Percentiles rank a stretch among this genome's conserved stretches.
phyloP scores from a whole-genome alignment of 2,113 vertebrate species.

The Tauraco erythrolophus region DNA sequence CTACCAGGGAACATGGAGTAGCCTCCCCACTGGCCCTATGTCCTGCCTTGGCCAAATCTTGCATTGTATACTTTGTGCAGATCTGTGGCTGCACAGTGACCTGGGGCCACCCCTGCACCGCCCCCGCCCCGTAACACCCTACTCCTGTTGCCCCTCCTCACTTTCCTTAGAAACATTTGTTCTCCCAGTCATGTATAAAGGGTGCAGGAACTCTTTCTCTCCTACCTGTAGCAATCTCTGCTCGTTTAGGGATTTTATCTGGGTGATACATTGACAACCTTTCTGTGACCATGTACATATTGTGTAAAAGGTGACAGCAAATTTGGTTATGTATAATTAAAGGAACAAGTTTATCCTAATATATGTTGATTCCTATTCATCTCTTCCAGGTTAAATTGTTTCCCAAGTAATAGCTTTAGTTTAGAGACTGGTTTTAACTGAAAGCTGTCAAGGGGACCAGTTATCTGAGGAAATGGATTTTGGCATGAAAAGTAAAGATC shows the following conservation, averaged over 20 bases:
- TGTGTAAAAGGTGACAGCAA: not conserved
- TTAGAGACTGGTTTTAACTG: not conserved
- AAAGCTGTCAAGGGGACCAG: not conserved
- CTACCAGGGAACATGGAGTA: not conserved
- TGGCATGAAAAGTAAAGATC: not conserved
- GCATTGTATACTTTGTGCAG: accelerated
- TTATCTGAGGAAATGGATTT: not conserved
- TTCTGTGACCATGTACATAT: not conserved
- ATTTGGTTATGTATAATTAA: not conserved
- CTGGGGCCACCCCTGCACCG: not conserved
- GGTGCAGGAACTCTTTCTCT: not conserved
- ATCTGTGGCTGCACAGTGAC: not conserved
- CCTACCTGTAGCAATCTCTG: not conserved
- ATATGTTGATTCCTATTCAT: not conserved
- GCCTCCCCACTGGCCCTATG: not conserved
- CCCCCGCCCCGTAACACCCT: not conserved
- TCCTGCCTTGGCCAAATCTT: not conserved
- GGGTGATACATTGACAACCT: not conserved
- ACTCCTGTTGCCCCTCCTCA: accelerated
- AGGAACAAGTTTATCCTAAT: not conserved
- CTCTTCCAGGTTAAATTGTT: not conserved
- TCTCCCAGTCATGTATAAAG: not conserved
- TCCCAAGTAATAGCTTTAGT: not conserved
- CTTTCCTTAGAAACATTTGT: not conserved
- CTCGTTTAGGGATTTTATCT: not conserved